Conservation (phyloP, 2,888 invertebrate genomes). For the Meghimatium bilineatum region DNA sequence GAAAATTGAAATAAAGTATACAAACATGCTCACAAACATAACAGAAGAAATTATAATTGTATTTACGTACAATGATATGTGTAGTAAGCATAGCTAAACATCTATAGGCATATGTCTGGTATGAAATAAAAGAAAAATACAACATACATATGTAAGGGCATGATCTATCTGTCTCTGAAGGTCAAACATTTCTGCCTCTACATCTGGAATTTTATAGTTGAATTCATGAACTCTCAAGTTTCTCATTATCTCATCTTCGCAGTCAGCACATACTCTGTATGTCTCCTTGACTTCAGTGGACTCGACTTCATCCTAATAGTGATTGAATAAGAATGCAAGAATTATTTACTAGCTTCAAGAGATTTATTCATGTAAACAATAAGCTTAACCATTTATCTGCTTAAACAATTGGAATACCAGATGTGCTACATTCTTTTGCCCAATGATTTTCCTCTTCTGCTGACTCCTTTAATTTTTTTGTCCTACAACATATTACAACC, state of each 20-base stretch:
- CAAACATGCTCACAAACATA: background rate
- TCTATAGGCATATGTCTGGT: no score
- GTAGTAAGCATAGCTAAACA: background rate
- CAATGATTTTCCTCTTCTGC: no score
- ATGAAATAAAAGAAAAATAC: no score
- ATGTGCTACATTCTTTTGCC: no score
- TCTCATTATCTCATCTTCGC: slow-evolving; percentile 24
- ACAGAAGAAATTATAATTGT: no score
- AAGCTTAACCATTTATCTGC: no score
- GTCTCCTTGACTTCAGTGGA: slow-evolving; percentile 21
- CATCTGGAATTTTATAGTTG: slow-evolving; percentile 28
- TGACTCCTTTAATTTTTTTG: no score
- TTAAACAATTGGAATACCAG: no score
- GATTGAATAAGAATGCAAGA: background rate
- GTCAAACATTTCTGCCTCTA: slow-evolving; percentile 47
- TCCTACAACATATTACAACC: no score
- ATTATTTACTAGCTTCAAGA: no score
- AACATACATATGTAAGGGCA: slow-evolving; percentile 41
- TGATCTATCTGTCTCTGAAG: slow-evolving; percentile 47
- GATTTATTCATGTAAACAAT: no score
- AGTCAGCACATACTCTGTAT: slow-evolving; percentile 33
- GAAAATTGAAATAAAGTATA: background rate
- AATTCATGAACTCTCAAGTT: slow-evolving; percentile 27
- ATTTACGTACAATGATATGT: no score
- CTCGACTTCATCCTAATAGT: slow-evolving; percentile 16